Evolutionary conservation across 2,888 invertebrate species (phyloP).

Genomic region (Phyllotreta cruciferae): DNA sequence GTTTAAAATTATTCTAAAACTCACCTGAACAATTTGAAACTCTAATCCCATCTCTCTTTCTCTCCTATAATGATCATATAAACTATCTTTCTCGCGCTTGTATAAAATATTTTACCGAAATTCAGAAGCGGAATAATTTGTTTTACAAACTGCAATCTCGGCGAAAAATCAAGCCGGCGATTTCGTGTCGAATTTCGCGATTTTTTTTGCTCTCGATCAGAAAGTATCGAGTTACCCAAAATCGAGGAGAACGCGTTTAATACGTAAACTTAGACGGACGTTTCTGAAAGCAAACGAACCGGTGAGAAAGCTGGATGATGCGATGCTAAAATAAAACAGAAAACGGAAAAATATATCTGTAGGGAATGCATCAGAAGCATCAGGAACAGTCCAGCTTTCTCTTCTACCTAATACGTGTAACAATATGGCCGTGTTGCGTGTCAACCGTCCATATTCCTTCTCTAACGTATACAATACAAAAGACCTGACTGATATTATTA

Average conservation of each 20-base stretch:
- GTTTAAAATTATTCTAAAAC: too few relatives aligned
- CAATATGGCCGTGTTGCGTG: slow-evolving; percentile 48
- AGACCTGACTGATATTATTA: slow-evolving; percentile 56
- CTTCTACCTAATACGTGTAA: slow-evolving; percentile 30
- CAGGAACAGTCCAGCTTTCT: slow-evolving; percentile 2
- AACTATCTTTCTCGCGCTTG: too few relatives aligned
- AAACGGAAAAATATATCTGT: too few relatives aligned
- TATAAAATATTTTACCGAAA: too few relatives aligned
- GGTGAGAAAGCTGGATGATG: neutral
- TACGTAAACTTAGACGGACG: neutral
- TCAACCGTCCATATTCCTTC: slow-evolving; percentile 49
- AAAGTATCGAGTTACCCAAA: slow-evolving; percentile 6
- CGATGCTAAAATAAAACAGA: too few relatives aligned
- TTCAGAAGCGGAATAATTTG: too few relatives aligned
- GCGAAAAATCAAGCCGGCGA: slow-evolving; percentile 37
- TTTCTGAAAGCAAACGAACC: neutral
- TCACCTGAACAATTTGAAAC: too few relatives aligned
- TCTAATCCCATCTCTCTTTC: too few relatives aligned
- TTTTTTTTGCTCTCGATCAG: too few relatives aligned
- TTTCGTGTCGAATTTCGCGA: slow-evolving; percentile 41
- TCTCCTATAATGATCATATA: too few relatives aligned
- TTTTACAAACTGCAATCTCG: slow-evolving; percentile 34
- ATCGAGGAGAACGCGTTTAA: neutral
- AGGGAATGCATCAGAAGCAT: slow-evolving; percentile 10
- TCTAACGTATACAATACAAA: slow-evolving; percentile 51